Evolutionary conservation across 2,797 vertebrate genomes (phyloP), one percentile per base, ranked within the genome.

Genomic region (Rachycentron canadum): DNA sequence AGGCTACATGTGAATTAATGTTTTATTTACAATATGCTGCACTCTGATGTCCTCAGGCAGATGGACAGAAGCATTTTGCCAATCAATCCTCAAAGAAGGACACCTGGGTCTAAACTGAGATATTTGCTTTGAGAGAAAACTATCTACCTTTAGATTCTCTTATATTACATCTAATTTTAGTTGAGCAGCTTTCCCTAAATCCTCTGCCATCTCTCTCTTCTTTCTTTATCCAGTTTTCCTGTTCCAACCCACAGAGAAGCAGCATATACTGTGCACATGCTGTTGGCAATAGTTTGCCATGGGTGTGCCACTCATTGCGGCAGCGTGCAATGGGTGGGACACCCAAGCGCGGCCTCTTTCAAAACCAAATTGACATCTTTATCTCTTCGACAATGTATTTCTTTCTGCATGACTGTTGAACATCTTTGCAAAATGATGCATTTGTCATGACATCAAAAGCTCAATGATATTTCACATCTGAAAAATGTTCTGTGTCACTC

Each of bases 1-100:
- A 34, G 69, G 69, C 38, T 76, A 72, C 49, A 76, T 89, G 57
- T 73, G 40, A 81, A 78, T 78, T 43, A n/a, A 73, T 68, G 17
- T 30, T 64, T 25, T 11, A 72, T 78, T 87, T 73, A 57, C 78
- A 73, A 70, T 74, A 67, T 55, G 58, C 25, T 71, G n/a, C 58
- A 21, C 32, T 72, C 40, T 79, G 68, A 77, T 82, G 65, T 30
- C 32, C 25, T 78, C 30, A 69, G 66, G 28, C 52, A 56, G 32
- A 53, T 53, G 45, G 40, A 73, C 45, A 64, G 56, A 65, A 56
- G 5, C 55, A 73, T 63, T 45, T 50, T 55, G 16, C 17, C 28
- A 11, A 55, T 81, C 1, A 49, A 49, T 64, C 41, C 23, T n/a
- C 16, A 30, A 16, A 6, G 34, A 58, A 53, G 4, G 16, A 32